Conservation (phyloP, 2,113 vertebrate species). For the Ceyx margarethae region DNA sequence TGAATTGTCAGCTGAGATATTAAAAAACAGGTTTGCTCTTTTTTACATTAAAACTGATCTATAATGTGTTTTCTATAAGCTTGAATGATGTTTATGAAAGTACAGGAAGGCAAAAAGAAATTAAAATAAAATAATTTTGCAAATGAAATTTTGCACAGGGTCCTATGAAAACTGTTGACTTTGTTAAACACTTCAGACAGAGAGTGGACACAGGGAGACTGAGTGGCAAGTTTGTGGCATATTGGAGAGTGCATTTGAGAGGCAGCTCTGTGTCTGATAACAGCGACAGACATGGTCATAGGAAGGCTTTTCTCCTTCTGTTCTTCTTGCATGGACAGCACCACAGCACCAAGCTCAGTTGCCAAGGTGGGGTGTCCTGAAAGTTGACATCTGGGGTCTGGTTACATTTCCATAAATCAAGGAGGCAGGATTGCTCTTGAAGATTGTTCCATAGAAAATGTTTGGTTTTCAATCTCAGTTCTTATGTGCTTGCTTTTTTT, state of each 20-base stretch:
- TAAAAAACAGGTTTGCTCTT: not conserved
- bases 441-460: not conserved
- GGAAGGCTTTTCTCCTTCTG: not conserved
- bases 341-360: not conserved
- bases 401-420: not conserved
- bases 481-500: not conserved
- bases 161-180: accelerated
- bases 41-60: not conserved
- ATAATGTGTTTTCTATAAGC: not conserved
- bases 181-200: not conserved
- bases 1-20: not conserved
- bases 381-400: not conserved
- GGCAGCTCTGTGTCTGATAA: not conserved
- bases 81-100: not conserved
- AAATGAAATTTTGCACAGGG: not conserved
- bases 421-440: not conserved
- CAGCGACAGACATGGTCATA: accelerated
- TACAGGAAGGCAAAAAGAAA: not conserved
- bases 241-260: accelerated
- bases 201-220: not conserved
- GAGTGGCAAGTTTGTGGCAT: not conserved
- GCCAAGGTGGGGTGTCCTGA: not conserved
- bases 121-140: not conserved
- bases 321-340: not conserved
- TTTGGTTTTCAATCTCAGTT: not conserved